A percentile compares a stretch with the other conserved stretches of the same genome.
Evolutionary conservation across 2,113 vertebrate species (phyloP).

Genomic region (Cavia aperea): DNA sequence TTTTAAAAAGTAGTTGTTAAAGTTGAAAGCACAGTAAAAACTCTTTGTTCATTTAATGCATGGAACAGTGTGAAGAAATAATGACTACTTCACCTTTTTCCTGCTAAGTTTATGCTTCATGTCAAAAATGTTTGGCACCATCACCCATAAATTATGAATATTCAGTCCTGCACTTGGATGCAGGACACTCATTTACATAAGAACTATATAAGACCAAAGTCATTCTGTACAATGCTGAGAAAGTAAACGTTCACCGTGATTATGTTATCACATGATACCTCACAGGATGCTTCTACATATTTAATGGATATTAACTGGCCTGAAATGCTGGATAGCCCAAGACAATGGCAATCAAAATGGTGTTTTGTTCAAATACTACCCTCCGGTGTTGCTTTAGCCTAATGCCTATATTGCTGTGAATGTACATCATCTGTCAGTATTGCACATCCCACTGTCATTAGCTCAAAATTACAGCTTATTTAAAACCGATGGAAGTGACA

Average conservation of each 20-base stretch:
- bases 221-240: conserved; percentile 47
- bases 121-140: not conserved
- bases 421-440: conserved; percentile 76
- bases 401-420: conserved; percentile 80
- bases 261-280: conserved; percentile 51
- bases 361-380: conserved; percentile 77
- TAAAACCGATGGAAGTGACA: conserved; percentile 78
- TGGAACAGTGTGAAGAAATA: not conserved
- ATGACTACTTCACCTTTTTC: not conserved
- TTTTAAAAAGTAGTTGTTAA: conserved; percentile 25
- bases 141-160: not conserved
- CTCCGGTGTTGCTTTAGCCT: conserved; percentile 75
- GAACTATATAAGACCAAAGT: not conserved
- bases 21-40: not conserved
- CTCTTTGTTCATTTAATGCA: conserved; percentile 13
- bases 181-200: not conserved
- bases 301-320: conserved; percentile 73
- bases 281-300: conserved; percentile 56
- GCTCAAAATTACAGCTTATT: conserved; percentile 83
- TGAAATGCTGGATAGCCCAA: conserved; percentile 62
- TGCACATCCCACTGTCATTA: conserved; percentile 78
- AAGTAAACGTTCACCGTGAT: not conserved
- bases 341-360: conserved; percentile 74
- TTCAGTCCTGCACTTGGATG: not conserved
- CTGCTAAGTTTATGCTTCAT: not conserved